Evolutionary conservation across 53 echinoderm and acorn worm species (phyloP).

Genomic region (Crossaster papposus): DNA sequence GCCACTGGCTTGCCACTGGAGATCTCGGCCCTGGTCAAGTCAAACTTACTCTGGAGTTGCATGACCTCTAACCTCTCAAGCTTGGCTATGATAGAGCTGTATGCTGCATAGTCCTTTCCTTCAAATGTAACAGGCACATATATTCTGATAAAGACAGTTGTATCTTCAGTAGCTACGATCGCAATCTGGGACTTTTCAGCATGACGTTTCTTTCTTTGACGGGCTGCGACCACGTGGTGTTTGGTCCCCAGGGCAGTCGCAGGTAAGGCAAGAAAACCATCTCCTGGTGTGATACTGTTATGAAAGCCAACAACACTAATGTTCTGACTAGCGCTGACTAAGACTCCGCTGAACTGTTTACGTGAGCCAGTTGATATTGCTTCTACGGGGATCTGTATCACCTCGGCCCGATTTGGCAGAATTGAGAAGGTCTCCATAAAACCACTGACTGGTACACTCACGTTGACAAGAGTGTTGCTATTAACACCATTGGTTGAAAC

Average conservation of each 20-base stretch:
- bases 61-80: constrained; percentile 41
- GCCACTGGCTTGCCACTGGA: constrained; percentile 51
- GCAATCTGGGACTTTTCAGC: constrained; percentile 54
- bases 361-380: constrained; percentile 25
- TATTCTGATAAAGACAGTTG: constrained; percentile 38
- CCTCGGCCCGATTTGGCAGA: constrained; percentile 14
- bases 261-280: constrained; percentile 63
- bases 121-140: constrained; percentile 5
- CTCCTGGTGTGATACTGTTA: constrained; percentile 32
- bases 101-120: constrained; percentile 25
- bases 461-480: constrained; percentile 7
- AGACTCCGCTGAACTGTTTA: constrained; percentile 26
- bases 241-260: constrained; percentile 47
- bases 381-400: constrained; percentile 16
- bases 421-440: constrained; percentile 13
- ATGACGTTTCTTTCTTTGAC: constrained; percentile 29
- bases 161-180: constrained; percentile 42
- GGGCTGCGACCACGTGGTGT: constrained; percentile 39
- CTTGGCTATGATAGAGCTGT: constrained; percentile 18
- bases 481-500: background rate
- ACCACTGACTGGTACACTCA: background rate
- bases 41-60: constrained; percentile 54
- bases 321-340: constrained; percentile 33
- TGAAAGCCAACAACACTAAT: constrained; percentile 19
- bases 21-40: constrained; percentile 45